Conservation (phyloP, 2,888 invertebrate genomes). For the Polyommatus icarus region DNA sequence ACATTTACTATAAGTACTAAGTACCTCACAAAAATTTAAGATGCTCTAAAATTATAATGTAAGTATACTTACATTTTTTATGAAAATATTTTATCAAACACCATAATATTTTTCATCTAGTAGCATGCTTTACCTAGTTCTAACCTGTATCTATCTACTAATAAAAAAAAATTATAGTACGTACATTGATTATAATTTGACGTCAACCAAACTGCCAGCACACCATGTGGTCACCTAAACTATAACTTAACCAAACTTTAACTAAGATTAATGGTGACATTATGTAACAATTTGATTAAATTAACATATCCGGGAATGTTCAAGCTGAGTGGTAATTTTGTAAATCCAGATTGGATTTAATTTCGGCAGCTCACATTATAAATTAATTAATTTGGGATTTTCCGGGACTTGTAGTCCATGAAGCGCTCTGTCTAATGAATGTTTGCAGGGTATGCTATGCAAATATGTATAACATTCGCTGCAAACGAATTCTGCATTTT, state of each 20-base stretch:
- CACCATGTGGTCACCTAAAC: neutral
- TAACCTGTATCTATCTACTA: too few relatives aligned
- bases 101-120: too few relatives aligned
- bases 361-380: conserved; percentile 11
- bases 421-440: conserved; percentile 20
- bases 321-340: conserved; percentile 1
- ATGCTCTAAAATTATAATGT: too few relatives aligned
- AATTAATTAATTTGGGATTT: conserved; percentile 28
- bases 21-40: too few relatives aligned
- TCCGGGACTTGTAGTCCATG: conserved; percentile 2
- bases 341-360: conserved; percentile 28
- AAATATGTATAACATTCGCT: neutral
- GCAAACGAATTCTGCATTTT: too few relatives aligned
- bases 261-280: conserved; percentile 5
- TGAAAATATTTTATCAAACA: too few relatives aligned
- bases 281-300: conserved; percentile 15
- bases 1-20: too few relatives aligned
- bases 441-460: neutral
- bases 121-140: too few relatives aligned
- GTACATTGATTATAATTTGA: neutral
- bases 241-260: neutral
- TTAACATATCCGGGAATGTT: neutral
- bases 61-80: too few relatives aligned
- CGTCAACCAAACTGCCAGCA: neutral
- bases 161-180: too few relatives aligned